Evolutionary conservation across 2,113 vertebrate genomes (phyloP).

Genomic region (Benthochromis sp.): DNA sequence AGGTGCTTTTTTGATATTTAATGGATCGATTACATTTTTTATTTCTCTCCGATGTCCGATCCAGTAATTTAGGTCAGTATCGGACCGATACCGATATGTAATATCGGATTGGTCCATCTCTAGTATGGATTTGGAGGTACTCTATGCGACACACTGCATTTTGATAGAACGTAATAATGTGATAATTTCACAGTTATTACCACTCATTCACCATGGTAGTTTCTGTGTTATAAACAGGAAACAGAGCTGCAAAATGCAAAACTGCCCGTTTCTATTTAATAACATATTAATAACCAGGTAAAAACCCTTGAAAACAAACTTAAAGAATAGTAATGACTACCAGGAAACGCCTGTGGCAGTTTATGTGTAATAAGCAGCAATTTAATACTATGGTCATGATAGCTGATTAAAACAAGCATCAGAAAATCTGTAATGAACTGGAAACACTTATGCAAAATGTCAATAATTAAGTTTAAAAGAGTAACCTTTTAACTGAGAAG

Average conservation of each 20-base stretch:
- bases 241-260: neutral
- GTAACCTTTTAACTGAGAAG: neutral
- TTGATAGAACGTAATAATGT: neutral
- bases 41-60: rapidly evolving
- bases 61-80: neutral
- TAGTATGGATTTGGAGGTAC: rapidly evolving
- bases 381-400: neutral
- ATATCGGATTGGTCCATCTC: neutral
- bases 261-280: neutral
- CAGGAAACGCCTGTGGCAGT: neutral
- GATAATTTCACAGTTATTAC: neutral
- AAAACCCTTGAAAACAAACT: neutral
- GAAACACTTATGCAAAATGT: neutral
- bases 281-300: neutral
- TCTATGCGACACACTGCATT: neutral
- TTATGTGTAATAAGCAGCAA: neutral
- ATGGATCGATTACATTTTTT: neutral
- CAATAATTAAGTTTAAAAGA: neutral
- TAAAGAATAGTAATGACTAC: neutral
- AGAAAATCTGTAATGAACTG: neutral
- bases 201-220: neutral
- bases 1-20: neutral
- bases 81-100: rapidly evolving
- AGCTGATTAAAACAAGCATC: neutral
- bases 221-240: neutral